Base-by-base conservation (phyloP, 2,888 invertebrate species). In the Allygus modestus region DNA sequence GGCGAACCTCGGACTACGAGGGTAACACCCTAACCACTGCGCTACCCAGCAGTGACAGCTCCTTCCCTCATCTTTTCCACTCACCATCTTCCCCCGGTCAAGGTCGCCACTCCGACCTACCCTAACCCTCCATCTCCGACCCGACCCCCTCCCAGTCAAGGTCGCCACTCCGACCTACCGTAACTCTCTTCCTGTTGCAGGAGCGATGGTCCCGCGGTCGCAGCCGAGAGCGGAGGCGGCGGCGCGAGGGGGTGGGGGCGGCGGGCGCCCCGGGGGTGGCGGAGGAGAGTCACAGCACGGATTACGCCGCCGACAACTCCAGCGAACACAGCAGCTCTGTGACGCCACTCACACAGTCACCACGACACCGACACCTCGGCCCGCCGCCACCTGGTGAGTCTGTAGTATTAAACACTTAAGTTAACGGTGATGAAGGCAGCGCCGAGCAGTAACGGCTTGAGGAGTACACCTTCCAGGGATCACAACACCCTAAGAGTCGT, bases 261-360 rank as follows among this genome's bases (percentile, higher is more conserved):
- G 89, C 84, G 91, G 89, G 92, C 91, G 83, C 89, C 90, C 41
- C 89, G 96, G 86, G 93, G 93, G 89, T 93, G 83, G 77, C 31
- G 82, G 69, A 58, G 17, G 93, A 93, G 83, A 92, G 92, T 0
- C 91, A 91, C 33, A 91, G 91, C 87, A 93, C 94, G 12, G 95
- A 95, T 88, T 95, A 95, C 90, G 95, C 95, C 0, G 96, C 96
- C 51, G 96, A 96, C 90, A 94, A 95, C 89, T 96, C 96, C 88
- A 96, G 96, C 0, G 95, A 95, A 87, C 93, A 93, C 88, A 93
- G 93, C 89, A 94, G 93, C 88, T 92, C 93, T 23, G 91, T 91
- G 51, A 90, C 91, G 88, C 92, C 93, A 89, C 94, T 95, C 90
- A 96, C 96, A 0, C 96, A 96, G 84, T 96, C 96, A 86, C 95